Percentiles rank a stretch among this genome's conserved stretches.
phyloP scores from a whole-genome alignment of 2,113 vertebrate species.

The Ochotona princeps region DNA sequence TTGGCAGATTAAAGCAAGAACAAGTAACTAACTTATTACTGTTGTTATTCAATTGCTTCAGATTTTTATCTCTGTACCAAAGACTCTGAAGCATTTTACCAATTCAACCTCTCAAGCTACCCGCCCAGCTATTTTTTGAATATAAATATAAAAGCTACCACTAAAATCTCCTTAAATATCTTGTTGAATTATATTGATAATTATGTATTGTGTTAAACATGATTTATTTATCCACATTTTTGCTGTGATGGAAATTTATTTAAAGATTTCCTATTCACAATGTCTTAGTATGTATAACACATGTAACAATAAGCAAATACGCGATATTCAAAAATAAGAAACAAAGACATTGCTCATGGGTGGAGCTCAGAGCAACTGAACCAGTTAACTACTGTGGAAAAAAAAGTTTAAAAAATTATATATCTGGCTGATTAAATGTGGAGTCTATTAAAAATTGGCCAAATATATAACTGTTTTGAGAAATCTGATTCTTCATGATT shows the following conservation, averaged over 20 bases:
- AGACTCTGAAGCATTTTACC: conserved; percentile 10
- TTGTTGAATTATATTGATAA: conserved; percentile 49
- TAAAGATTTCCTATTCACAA: conserved; percentile 16
- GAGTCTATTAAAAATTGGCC: not conserved
- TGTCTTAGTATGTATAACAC: not conserved
- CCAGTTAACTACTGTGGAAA: not conserved
- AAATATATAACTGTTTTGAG: conserved; percentile 35
- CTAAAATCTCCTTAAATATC: conserved; percentile 23
- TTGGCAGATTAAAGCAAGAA: conserved; percentile 33
- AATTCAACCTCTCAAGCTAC: not conserved
- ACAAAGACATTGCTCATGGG: not conserved
- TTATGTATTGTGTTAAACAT: not conserved
- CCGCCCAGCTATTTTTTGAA: not conserved
- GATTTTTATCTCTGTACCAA: not conserved
- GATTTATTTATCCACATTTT: conserved; percentile 2
- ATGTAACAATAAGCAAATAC: conserved; percentile 6
- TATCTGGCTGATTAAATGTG: not conserved
- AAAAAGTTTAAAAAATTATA: not conserved
- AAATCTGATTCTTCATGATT: not conserved
- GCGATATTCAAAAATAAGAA: conserved; percentile 14
- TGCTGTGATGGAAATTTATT: not conserved
- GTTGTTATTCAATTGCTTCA: conserved; percentile 22
- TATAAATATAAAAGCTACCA: conserved; percentile 8
- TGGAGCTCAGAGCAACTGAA: not conserved
- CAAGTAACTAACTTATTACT: conserved; percentile 59